These are phyloP conservation scores for Pocota personata DNA, from an alignment of 2,888 invertebrate genomes.

Conservation along the genomic window DNA sequence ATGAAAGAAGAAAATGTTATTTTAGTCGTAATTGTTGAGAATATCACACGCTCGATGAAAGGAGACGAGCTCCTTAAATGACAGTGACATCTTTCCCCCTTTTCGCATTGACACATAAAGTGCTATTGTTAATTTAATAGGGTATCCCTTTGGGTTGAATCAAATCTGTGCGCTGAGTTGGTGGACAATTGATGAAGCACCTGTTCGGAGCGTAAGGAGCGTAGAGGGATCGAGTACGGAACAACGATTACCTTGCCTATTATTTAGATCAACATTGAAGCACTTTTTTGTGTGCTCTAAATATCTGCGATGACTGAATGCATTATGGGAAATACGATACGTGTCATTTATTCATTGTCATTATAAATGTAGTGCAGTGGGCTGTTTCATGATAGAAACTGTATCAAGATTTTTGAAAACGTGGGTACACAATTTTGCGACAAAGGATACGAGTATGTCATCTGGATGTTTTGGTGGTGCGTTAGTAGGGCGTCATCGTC, in stretches of 20 bases:
- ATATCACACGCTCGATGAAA: slow-evolving; percentile 70
- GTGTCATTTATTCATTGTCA: neutral
- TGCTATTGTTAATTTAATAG: slow-evolving; percentile 55
- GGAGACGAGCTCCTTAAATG: slow-evolving; percentile 53
- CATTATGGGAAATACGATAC: neutral
- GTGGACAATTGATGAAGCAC: slow-evolving; percentile 23
- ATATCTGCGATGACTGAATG: neutral
- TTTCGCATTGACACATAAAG: slow-evolving; percentile 58
- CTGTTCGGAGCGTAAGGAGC: slow-evolving; percentile 17
- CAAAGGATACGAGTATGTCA: too few relatives aligned
- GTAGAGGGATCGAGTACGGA: neutral
- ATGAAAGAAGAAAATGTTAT: slow-evolving; percentile 43
- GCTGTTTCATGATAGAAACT: too few relatives aligned
- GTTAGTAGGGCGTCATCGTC: too few relatives aligned
- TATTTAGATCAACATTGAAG: neutral
- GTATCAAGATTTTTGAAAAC: too few relatives aligned
- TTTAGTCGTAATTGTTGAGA: slow-evolving; percentile 59
- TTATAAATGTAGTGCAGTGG: too few relatives aligned
- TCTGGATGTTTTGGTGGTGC: too few relatives aligned
- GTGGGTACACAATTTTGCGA: too few relatives aligned
- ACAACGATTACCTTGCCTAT: neutral
- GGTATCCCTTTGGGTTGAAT: slow-evolving; percentile 29
- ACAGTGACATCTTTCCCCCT: slow-evolving; percentile 66
- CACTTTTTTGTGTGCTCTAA: neutral
- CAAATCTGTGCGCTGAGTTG: slow-evolving; percentile 5